Evolutionary conservation across 2,888 invertebrate species (phyloP).

Genomic region (Euplagia quadripunctaria): DNA sequence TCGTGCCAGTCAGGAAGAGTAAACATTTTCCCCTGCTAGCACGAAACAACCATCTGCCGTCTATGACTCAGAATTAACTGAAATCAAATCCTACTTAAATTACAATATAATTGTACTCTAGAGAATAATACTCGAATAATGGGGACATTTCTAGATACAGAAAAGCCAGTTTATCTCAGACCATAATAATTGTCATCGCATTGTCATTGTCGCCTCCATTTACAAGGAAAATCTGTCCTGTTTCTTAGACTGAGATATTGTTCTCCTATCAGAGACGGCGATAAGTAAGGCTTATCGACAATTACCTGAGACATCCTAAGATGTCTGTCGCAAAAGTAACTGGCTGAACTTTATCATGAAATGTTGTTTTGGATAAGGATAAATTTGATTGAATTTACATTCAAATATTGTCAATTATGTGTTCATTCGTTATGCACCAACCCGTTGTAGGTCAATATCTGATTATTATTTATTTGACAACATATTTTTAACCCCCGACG

Average conservation of each 20-base stretch:
- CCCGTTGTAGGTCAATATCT: too few relatives aligned
- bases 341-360: not conserved
- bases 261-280: not conserved
- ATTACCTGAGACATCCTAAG: not conserved
- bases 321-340: not conserved
- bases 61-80: not conserved
- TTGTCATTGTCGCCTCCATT: not conserved
- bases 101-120: not conserved
- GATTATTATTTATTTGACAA: too few relatives aligned
- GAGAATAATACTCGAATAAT: not conserved
- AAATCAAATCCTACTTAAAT: not conserved
- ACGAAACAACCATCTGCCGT: too few relatives aligned
- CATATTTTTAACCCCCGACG: too few relatives aligned
- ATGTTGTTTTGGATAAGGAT: not conserved
- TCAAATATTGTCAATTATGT: not conserved
- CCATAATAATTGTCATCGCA: constrained; percentile 9
- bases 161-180: not conserved
- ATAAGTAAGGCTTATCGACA: not conserved
- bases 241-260: not conserved
- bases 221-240: constrained; percentile 15
- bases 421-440: too few relatives aligned
- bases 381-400: too few relatives aligned
- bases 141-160: not conserved
- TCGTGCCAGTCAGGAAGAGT: too few relatives aligned
- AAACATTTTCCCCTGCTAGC: too few relatives aligned